These are phyloP conservation scores for Stegana nigrithorax DNA, from an alignment of 2,888 invertebrate genomes.

Conservation along the genomic window DNA sequence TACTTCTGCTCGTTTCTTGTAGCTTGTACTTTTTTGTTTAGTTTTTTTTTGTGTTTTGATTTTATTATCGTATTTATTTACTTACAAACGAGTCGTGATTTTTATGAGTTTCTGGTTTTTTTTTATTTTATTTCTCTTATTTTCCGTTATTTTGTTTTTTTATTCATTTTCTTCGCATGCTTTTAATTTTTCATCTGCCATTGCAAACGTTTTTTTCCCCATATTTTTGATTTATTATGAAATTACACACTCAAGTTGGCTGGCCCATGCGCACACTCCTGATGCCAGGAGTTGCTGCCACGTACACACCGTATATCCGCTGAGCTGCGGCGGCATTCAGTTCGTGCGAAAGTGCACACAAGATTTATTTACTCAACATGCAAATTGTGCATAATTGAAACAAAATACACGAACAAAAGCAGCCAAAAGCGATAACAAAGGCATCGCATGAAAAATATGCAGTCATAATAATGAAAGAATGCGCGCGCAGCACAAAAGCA, in stretches of 20 bases:
- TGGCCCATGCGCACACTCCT: no score
- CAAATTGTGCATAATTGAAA: constrained; percentile 54
- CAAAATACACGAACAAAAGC: constrained; percentile 35
- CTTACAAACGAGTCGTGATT: no score
- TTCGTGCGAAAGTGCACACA: background rate
- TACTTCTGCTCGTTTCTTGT: no score
- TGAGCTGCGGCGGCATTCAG: background rate
- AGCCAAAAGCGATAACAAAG: background rate
- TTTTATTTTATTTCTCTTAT: background rate
- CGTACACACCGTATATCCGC: background rate
- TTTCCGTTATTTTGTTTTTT: background rate
- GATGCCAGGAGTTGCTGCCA: background rate
- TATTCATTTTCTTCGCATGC: background rate
- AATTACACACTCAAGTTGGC: constrained; percentile 18
- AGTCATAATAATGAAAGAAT: constrained; percentile 43
- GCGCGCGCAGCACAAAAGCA: no score
- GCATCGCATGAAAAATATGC: constrained; percentile 27
- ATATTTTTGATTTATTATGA: constrained; percentile 6
- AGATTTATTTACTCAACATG: constrained; percentile 50
- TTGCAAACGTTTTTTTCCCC: background rate
- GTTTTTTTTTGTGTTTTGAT: no score
- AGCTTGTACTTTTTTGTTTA: no score
- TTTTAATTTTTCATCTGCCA: background rate
- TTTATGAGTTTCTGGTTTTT: background rate
- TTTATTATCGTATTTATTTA: no score